These are phyloP conservation scores for silkworm (Bombyx mori) DNA, from an alignment of 1,140 invertebrate species.

Conservation along the genomic window DNA sequence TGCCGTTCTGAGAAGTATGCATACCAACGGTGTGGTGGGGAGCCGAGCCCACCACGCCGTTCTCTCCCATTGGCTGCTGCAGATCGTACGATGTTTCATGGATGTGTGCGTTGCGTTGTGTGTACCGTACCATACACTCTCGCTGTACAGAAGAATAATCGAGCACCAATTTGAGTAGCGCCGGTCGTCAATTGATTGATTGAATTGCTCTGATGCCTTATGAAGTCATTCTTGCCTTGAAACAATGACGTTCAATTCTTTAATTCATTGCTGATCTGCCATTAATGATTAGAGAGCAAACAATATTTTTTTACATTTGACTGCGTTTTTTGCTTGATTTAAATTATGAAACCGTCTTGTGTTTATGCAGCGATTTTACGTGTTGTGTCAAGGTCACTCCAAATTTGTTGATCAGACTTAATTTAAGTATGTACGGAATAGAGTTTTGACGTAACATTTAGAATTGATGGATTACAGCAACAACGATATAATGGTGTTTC, in stretches of 20 bases:
- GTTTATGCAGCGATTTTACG: too few relatives aligned
- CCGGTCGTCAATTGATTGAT: constrained; percentile 34
- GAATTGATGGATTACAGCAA: too few relatives aligned
- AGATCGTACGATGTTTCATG: constrained; percentile 58
- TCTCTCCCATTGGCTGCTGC: constrained; percentile 38
- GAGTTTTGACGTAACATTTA: too few relatives aligned
- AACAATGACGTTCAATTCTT: constrained; percentile 29
- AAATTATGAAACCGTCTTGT: not conserved
- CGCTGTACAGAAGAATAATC: constrained; percentile 38
- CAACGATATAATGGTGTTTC: too few relatives aligned
- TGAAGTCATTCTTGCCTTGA: constrained; percentile 40
- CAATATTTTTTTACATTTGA: too few relatives aligned
- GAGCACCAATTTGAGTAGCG: constrained; percentile 48
- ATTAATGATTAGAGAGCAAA: constrained; percentile 3
- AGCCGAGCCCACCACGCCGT: constrained; percentile 57
- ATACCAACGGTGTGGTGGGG: constrained; percentile 57
- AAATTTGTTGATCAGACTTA: too few relatives aligned
- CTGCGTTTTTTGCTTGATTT: not conserved
- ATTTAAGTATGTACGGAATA: too few relatives aligned
- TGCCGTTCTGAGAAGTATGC: constrained; percentile 49
- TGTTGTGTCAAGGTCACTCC: too few relatives aligned
- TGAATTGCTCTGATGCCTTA: constrained; percentile 48
- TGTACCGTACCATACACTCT: constrained; percentile 31
- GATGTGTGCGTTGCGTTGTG: constrained; percentile 35
- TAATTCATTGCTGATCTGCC: constrained; percentile 25